phyloP scores from a whole-genome alignment of 2,797 vertebrate genomes.

The Mormyrops boulengeri region DNA sequence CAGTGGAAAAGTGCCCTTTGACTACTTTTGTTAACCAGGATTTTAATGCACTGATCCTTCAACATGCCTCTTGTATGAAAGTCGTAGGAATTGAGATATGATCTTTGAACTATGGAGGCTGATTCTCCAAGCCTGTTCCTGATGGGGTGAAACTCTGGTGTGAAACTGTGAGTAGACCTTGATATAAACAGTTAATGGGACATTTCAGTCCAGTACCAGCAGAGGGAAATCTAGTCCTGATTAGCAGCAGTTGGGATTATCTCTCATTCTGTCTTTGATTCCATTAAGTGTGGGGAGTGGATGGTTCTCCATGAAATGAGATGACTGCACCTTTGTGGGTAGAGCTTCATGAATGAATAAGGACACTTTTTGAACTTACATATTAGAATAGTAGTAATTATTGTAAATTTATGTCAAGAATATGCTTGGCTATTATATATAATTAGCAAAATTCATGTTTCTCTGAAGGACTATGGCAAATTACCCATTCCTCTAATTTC shows the following conservation, averaged over 20 bases:
- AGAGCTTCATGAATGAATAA: conserved; percentile 52
- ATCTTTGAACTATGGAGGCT: neutral
- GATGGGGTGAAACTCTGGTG: neutral
- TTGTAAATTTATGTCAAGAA: conserved; percentile 55
- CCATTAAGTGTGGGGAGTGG: neutral
- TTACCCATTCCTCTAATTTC: conserved; percentile 57
- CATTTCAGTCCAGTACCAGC: conserved; percentile 34
- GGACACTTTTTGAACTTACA: conserved; percentile 53
- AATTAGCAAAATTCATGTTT: conserved; percentile 68
- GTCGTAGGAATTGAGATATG: neutral
- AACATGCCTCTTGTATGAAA: neutral
- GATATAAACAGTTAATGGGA: neutral
- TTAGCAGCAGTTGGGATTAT: conserved; percentile 22
- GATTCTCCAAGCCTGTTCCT: neutral
- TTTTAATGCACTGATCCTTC: neutral
- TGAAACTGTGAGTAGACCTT: neutral
- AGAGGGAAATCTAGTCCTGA: conserved; percentile 41
- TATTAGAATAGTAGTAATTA: conserved; percentile 58
- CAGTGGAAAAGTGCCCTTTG: neutral
- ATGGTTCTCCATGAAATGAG: conserved; percentile 6
- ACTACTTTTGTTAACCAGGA: neutral
- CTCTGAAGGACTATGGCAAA: conserved; percentile 53
- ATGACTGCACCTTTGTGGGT: conserved; percentile 32
- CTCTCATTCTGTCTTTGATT: neutral
- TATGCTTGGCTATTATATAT: conserved; percentile 66